A percentile compares a stretch with the other conserved stretches of the same genome.
Conservation (phyloP, 2,888 invertebrate species). For the Tetramorium bicarinatum region DNA sequence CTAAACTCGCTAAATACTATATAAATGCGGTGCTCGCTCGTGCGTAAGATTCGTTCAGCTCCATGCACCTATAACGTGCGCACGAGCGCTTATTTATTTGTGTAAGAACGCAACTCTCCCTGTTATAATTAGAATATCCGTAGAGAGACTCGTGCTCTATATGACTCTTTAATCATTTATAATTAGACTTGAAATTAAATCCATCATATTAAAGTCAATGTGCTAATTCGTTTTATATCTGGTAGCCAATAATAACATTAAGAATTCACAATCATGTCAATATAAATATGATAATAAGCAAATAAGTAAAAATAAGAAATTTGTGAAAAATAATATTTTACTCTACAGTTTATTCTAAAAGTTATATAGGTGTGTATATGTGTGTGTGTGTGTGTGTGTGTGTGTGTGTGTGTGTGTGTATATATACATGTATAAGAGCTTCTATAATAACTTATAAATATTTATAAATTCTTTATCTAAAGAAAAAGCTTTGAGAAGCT, state of each 20-base stretch:
- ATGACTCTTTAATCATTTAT: neutral
- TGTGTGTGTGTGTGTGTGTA: too few relatives aligned
- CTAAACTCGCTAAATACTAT: neutral
- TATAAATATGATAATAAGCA: neutral
- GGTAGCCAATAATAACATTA: neutral
- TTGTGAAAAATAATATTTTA: neutral
- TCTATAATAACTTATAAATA: neutral
- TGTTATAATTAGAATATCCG: constrained; percentile 19
- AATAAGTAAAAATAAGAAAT: neutral
- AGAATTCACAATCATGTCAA: neutral
- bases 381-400: too few relatives aligned
- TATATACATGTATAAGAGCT: neutral
- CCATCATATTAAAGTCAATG: neutral
- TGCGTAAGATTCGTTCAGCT: constrained; percentile 39
- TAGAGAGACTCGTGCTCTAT: neutral
- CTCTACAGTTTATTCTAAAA: neutral
- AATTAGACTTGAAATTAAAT: neutral
- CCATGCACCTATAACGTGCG: neutral
- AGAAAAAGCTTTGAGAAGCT: neutral
- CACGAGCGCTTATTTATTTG: constrained; percentile 39
- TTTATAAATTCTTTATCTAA: neutral
- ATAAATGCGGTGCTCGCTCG: constrained; percentile 30
- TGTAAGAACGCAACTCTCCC: neutral
- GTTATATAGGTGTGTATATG: too few relatives aligned
- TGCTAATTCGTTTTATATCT: neutral